Evolutionary conservation across 2,888 invertebrate genomes (phyloP), one percentile per base, ranked within the genome.

Genomic region (Caenorhabditis imperialis): DNA sequence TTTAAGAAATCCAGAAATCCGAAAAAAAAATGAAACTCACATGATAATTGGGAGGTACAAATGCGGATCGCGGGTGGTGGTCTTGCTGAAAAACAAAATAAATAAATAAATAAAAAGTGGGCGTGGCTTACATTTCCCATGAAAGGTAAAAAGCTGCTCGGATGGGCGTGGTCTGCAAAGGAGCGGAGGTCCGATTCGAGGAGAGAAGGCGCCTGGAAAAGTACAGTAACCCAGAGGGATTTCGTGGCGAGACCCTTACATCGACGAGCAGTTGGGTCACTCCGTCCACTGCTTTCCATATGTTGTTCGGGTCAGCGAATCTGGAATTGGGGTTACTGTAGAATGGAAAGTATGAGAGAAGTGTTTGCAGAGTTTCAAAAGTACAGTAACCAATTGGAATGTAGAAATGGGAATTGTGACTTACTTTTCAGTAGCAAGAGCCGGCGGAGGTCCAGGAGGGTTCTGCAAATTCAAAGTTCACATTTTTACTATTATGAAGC

Each of bases 11-110:
- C n/a, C n/a, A 30, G 6, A 33, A 30, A 27, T 30, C 3, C 2
- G 25, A 16, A 18, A n/a, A 7, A 7, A 55, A 33, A 55, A 22
- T 5, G 1, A 44, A 30, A 33, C 54, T 50, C 27, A 72, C 71
- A 45, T 63, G 62, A 51, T 53, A 62, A 48, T 62, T 51, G 0
- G 71, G 47, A 14, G 71, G 71, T n/a, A 72, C 62, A 16, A 72
- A 72, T 0, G 71, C 71, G 3, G 71, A 72, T 20, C 71, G 42
- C 7, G 50, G 55, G 35, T 58, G 58, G 5, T 48, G 63, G 30
- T 72, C 71, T 12, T 55, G 51, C 57, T 61, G 50, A 25, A 60
- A 57, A 27, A 18, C 7, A 22, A 6, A 14, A 30, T 30, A 30
- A 30, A 30, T 7, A 7, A 10, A 30, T 7, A 30, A 30, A 30